phyloP scores from a whole-genome alignment of 2,797 vertebrate species.

The Mastacembelus armatus region DNA sequence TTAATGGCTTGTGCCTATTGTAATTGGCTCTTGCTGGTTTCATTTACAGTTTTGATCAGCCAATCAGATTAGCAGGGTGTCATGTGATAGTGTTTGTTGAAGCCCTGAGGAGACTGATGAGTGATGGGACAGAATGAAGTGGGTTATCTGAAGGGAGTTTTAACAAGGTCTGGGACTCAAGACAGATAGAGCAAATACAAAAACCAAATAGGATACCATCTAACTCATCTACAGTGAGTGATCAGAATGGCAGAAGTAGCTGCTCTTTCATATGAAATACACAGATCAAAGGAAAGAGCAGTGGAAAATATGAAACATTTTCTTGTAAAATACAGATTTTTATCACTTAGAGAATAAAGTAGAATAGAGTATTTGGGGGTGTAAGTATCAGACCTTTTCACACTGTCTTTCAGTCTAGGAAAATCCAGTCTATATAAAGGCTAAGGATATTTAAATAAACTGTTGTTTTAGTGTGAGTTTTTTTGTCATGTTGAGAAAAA shows the following conservation, averaged over 20 bases:
- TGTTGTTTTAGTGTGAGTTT: no score
- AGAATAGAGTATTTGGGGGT: background rate
- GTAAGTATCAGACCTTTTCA: background rate
- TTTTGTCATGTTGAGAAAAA: background rate
- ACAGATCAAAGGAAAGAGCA: background rate
- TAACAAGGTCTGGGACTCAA: conserved; percentile 72
- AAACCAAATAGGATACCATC: conserved; percentile 3
- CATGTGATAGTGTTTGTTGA: conserved; percentile 64
- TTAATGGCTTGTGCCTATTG: conserved; percentile 77
- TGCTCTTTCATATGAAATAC: background rate
- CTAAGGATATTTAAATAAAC: no score
- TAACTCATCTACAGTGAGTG: background rate
- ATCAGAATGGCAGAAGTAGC: background rate
- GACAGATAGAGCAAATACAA: conserved; percentile 41
- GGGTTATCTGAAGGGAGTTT: conserved; percentile 68
- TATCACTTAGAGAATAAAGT: no score
- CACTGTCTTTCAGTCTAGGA: background rate
- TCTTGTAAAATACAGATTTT: no score
- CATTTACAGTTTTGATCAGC: conserved; percentile 80
- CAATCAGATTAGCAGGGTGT: conserved; percentile 78
- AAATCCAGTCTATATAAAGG: background rate
- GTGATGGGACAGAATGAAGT: conserved; percentile 66
- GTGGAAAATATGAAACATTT: background rate
- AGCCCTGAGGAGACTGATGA: conserved; percentile 63
- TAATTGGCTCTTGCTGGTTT: conserved; percentile 78